Evolutionary conservation across 2,797 vertebrate genomes (phyloP).

Genomic region (Lepidocolaptes lacrymiger): DNA sequence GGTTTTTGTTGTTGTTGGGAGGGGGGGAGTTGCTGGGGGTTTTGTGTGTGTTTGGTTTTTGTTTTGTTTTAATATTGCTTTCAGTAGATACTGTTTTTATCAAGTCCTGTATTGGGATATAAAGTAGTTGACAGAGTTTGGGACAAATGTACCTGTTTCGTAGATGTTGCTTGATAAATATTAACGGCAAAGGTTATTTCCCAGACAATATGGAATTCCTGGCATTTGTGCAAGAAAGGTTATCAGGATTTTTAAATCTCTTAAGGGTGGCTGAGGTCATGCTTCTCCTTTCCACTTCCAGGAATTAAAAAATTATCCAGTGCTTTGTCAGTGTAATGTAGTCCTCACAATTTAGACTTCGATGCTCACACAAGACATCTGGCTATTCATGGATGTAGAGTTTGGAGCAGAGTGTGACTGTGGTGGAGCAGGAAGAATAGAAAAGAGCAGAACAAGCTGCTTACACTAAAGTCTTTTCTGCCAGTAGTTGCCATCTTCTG

Average conservation of each 20-base stretch:
- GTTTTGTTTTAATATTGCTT: not conserved
- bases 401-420: not conserved
- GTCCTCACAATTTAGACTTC: not conserved
- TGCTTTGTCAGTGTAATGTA: not conserved
- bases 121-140: not conserved
- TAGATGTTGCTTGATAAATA: not conserved
- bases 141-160: not conserved
- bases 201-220: not conserved
- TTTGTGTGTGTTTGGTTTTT: not conserved
- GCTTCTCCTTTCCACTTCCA: not conserved
- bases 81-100: not conserved
- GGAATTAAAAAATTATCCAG: not conserved
- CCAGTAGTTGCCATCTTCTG: not conserved
- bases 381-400: not conserved
- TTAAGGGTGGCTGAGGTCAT: not conserved
- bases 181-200: not conserved
- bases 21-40: too few species aligned
- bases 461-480: not conserved
- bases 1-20: not conserved
- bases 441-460: not conserved
- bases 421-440: not conserved
- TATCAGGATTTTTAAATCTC: not conserved
- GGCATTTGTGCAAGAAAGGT: not conserved
- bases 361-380: not conserved
- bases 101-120: not conserved